Evolutionary conservation across 2,888 invertebrate species (phyloP), one percentile per base, ranked within the genome.

Genomic region (Lymantria monacha): DNA sequence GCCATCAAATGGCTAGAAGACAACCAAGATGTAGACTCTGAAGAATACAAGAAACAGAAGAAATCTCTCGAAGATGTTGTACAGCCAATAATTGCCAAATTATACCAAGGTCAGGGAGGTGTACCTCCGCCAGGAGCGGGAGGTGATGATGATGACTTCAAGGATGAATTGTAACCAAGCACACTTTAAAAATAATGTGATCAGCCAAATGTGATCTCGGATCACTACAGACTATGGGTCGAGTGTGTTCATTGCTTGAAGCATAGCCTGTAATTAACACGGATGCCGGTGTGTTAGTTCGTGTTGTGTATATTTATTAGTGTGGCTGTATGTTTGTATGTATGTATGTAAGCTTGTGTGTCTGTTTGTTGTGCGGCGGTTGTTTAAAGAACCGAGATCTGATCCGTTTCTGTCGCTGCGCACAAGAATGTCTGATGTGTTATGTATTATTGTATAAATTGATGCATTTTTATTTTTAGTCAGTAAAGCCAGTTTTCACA

Each of bases 1-100:
- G 96, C 97, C 64, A 99, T 99, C 84, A 98, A 98, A 77, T 99
- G 99, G 99, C 92, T 99, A 61, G 99, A 99, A 85, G 95, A 96
- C 66, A 98, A 99, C 88, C 96, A 96, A 73, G 98, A 98, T 72
- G 96, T 97, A 0, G 98, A 98, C 56, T 93, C 96, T 0, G 97
- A 98, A 70, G 97, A 98, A 54, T 97, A 96, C 91, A 97, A 97
- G 85, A 96, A 96, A 76, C 97, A 98, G 82, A 99, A 97, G 95
- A 98, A 99, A 83, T 95, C 97, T 65, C 92, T 99, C 46, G 98
- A 99, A 81, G 97, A 97, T 68, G 94, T 98, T 37, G 98, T 98
- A 0, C 98, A 99, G 81, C 99, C 99, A 9, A 99, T 99, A 81
- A 97, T 99, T 77, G 95, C 97, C 49, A 99, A 99, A 91, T 90